Conservation (phyloP, 2,113 vertebrate species). For the Passer montanus region DNA sequence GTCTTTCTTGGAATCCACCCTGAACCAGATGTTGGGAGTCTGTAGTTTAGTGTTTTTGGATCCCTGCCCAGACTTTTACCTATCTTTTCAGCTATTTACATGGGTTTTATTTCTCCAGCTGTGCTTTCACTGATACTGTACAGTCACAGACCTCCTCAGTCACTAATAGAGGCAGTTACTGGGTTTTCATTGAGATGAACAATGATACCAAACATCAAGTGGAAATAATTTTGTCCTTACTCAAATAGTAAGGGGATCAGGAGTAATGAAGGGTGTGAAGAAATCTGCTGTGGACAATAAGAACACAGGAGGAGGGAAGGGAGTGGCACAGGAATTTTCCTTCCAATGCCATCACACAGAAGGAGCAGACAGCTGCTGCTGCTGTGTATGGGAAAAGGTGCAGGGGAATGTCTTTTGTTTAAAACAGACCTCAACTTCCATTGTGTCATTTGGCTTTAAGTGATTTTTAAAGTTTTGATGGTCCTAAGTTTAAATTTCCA, state of each 20-base stretch:
- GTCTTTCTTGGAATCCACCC: slow-evolving; percentile 82
- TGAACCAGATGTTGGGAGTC: slow-evolving; percentile 91
- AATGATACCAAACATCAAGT: slow-evolving; percentile 34
- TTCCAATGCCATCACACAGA: neutral
- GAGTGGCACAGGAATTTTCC: slow-evolving; percentile 11
- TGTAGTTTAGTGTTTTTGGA: slow-evolving; percentile 88
- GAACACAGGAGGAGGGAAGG: slow-evolving; percentile 22
- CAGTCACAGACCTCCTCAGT: slow-evolving; percentile 62
- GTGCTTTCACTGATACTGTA: slow-evolving; percentile 75
- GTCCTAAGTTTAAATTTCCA: neutral
- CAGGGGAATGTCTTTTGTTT: slow-evolving; percentile 38
- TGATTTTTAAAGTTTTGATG: neutral
- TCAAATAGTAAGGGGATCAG: slow-evolving; percentile 12
- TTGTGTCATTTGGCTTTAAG: slow-evolving; percentile 1
- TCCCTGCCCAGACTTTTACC: slow-evolving; percentile 84
- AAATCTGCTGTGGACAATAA: slow-evolving; percentile 40
- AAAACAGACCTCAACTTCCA: neutral
- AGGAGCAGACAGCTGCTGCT: slow-evolving; percentile 32
- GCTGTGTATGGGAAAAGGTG: slow-evolving; percentile 10
- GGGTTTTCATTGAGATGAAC: slow-evolving; percentile 54
- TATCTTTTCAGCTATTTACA: slow-evolving; percentile 96
- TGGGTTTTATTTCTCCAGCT: slow-evolving; percentile 87
- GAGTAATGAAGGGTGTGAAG: slow-evolving; percentile 56
- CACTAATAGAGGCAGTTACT: slow-evolving; percentile 47
- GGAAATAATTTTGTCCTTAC: slow-evolving; percentile 45